Percentiles rank a stretch among this genome's conserved stretches.
These are phyloP conservation scores for Ips nitidus DNA, from an alignment of 1,140 invertebrate genomes.

Conservation along the genomic window DNA sequence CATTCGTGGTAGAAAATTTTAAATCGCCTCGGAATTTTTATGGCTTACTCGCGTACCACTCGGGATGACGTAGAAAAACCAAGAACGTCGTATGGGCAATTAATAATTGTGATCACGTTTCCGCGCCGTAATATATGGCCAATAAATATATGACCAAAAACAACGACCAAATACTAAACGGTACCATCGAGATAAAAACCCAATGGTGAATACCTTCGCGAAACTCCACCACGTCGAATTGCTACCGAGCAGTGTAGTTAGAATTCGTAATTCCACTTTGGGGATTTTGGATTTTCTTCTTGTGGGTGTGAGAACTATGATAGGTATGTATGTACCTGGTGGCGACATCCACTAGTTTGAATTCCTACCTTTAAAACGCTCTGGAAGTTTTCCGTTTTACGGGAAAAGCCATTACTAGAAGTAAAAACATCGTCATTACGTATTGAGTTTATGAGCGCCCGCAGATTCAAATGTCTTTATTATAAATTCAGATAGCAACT, in stretches of 20 bases:
- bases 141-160: constrained; percentile 36
- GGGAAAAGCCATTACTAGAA: too few relatives aligned
- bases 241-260: constrained; percentile 17
- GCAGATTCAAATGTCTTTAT: too few relatives aligned
- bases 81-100: constrained; percentile 20
- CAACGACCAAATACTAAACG: constrained; percentile 35
- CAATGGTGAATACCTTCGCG: constrained; percentile 26
- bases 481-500: too few relatives aligned
- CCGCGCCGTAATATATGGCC: constrained; percentile 26
- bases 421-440: too few relatives aligned
- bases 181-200: constrained; percentile 22
- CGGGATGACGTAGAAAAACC: constrained; percentile 31
- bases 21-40: constrained; percentile 31
- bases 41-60: constrained; percentile 27
- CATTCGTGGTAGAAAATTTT: constrained; percentile 19
- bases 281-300: constrained; percentile 3
- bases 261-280: constrained; percentile 17
- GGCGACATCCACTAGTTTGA: too few relatives aligned
- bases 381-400: too few relatives aligned
- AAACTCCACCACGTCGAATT: constrained; percentile 10
- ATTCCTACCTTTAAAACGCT: too few relatives aligned
- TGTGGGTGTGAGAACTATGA: background rate
- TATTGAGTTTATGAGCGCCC: too few relatives aligned
- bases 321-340: too few relatives aligned
- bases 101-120: constrained; percentile 32